Base-by-base conservation (phyloP, 2,113 vertebrate genomes). In the Hippocampus guttulatus region DNA sequence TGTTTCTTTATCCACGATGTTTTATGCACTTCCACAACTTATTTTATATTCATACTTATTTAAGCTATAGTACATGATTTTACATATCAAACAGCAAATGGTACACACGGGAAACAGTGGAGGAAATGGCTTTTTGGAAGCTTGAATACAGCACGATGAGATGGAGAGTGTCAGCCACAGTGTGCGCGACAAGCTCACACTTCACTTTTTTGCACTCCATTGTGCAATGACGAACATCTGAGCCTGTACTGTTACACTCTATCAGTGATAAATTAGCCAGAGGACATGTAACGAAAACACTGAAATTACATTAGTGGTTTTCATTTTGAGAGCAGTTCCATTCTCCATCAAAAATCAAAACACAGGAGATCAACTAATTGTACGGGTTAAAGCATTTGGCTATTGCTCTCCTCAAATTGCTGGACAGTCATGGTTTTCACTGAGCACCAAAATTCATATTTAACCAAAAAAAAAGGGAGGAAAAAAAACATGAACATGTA, bases 51-150 rank as follows among this genome's bases (percentile, higher is more conserved):
- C 74, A 84, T 82, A 86, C 77, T 77, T 85, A 86, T 67, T 73
- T 71, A 79, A 84, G 66, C 70, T 89, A 85, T 77, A 88, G 81
- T 88, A 89, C 84, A 87, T 85, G 75, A 84, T 88, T 52, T 85
- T 89, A 90, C 87, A 86, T 88, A 83, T 84, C 81, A 84, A 84
- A 89, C 84, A 85, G 76, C 83, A 79, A 73, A 87, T 79, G 78
- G 71, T 66, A 81, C 70, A 78, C 45, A 51, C 54, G 65, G 67
- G 71, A 16, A 11, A 18, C 11, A 45, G 62, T 38, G 3, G 14
- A 74, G 66, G 58, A 67, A 63, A 84, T 83, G 75, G 77, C 75
- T 75, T 76, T 66, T 72, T n/a, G 64, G 70, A 87, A 88, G 83
- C 86, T 79, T 82, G 62, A 63, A 84, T 85, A 83, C 79, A 85